A percentile compares a stretch with the other conserved stretches of the same genome.
These are phyloP conservation scores for Chaitophorus viminalis DNA, from an alignment of 2,888 invertebrate genomes.

Conservation along the genomic window DNA sequence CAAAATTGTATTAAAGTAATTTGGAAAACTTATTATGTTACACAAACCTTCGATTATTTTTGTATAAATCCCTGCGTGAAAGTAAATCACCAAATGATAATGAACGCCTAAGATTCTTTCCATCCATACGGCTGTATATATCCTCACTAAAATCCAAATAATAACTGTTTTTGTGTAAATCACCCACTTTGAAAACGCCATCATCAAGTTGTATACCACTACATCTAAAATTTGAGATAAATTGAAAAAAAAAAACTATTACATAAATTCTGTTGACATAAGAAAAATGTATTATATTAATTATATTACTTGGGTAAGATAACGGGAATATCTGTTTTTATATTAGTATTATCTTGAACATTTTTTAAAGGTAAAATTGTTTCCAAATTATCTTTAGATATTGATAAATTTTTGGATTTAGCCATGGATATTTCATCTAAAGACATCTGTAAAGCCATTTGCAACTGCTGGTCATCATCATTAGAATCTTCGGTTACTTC, in stretches of 20 bases:
- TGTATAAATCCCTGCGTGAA: conserved; percentile 55
- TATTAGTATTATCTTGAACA: neutral
- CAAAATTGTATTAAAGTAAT: neutral
- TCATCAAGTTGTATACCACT: conserved; percentile 56
- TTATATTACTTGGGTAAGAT: conserved; percentile 37
- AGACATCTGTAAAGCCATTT: conserved; percentile 59
- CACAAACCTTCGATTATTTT: conserved; percentile 53
- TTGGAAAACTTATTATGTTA: neutral
- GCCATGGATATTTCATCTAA: conserved; percentile 53
- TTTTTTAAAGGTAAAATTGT: neutral
- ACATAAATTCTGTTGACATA: neutral
- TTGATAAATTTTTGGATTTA: conserved; percentile 32
- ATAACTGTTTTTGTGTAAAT: conserved; percentile 59
- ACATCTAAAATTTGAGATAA: conserved; percentile 31
- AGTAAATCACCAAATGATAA: conserved; percentile 57
- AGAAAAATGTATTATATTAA: neutral
- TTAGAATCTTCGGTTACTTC: conserved; percentile 43
- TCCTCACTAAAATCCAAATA: conserved; percentile 58
- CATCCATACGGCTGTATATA: conserved; percentile 48
- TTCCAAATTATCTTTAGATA: conserved; percentile 11
- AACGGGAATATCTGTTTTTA: conserved; percentile 37
- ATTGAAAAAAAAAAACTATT: neutral
- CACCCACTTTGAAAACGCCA: conserved; percentile 58
- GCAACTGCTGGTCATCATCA: conserved; percentile 52
- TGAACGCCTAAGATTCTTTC: conserved; percentile 48